phyloP scores from a whole-genome alignment of 2,888 invertebrate species.

The Philopedon plagiatum region DNA sequence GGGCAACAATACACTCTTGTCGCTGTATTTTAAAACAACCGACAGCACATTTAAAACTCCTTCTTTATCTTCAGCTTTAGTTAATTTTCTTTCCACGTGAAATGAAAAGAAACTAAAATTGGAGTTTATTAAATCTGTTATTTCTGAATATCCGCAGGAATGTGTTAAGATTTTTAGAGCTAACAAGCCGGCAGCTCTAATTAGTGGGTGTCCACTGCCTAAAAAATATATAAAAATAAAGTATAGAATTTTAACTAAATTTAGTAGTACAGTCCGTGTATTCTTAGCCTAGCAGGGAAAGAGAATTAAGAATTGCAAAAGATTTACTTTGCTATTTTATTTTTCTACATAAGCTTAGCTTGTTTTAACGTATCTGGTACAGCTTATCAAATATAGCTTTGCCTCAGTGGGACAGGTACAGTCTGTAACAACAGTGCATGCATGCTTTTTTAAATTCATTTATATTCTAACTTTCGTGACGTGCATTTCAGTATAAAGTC shows the following conservation, averaged over 20 bases:
- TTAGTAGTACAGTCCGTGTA: neutral
- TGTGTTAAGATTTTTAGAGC: conserved; percentile 73
- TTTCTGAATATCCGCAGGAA: conserved; percentile 72
- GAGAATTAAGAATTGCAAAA: too few species aligned
- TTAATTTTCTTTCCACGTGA: conserved; percentile 77
- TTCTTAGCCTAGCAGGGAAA: too few species aligned
- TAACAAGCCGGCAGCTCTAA: conserved; percentile 75
- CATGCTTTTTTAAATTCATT: too few species aligned
- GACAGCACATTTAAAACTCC: conserved; percentile 80
- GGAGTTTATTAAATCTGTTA: conserved; percentile 75
- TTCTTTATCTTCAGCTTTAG: conserved; percentile 74
- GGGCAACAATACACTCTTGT: conserved; percentile 75
- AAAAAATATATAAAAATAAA: conserved; percentile 50
- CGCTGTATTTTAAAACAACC: conserved; percentile 81
- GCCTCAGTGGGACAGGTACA: too few species aligned
- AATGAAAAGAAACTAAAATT: conserved; percentile 84
- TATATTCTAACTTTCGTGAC: too few species aligned
- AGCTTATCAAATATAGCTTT: too few species aligned
- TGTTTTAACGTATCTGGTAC: too few species aligned
- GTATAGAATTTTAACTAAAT: neutral
- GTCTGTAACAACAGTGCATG: too few species aligned
- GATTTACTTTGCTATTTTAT: too few species aligned
- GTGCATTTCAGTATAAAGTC: too few species aligned
- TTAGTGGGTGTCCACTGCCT: conserved; percentile 78
- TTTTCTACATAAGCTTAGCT: too few species aligned